Base-by-base conservation (phyloP, 2,888 invertebrate genomes). In the Drosophila meridiana region DNA sequence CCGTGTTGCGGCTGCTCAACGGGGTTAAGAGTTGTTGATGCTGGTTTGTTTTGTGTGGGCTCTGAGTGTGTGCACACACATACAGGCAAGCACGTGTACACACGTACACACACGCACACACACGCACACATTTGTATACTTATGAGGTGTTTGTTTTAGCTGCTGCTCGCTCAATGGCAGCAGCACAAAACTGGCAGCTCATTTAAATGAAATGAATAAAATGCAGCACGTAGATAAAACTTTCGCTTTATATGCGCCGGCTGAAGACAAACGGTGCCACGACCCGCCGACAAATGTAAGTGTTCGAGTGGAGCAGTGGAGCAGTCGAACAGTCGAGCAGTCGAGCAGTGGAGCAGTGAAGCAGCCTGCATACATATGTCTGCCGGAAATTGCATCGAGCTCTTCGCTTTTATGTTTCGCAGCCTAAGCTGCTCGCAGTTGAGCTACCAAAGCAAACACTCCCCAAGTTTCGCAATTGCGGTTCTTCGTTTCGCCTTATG, bases 11-110 rank as follows among this genome's bases (percentile, higher is more conserved):
- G 57, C 66, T 59, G 52, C 78, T 80, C 89, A 87, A 90, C 84
- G 89, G 78, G 87, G 87, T 90, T 87, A 90, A 87, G 87, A 84
- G 87, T 77, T 73, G 76, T 69, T 70, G 64, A 53, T 73, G 84
- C 70, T 63, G 70, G 73, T 66, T 76, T 73, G 47, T 66, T 73
- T 76, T 70, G 69, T 76, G 60, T 65, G 73, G 57, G 52, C 62
- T 9, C 40, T 48, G 45, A 59, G 58, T 71, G 64, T 45, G 36
- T 6, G n/a, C 40, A 55, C 40, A 52, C 5, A 9, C 40, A 40
- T 2, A 14, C 38, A 55, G 20, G 26, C 52, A 52, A 4, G 32
- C 36, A 20, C 7, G 26, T 7, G 28, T 2, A 26, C 34, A 13
- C 3, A 34, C n/a, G 32, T 26, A 36, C 3, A 52, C 13, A 11